Base-by-base conservation (phyloP, 2,797 vertebrate species). In the Acestrorhynchus altus region DNA sequence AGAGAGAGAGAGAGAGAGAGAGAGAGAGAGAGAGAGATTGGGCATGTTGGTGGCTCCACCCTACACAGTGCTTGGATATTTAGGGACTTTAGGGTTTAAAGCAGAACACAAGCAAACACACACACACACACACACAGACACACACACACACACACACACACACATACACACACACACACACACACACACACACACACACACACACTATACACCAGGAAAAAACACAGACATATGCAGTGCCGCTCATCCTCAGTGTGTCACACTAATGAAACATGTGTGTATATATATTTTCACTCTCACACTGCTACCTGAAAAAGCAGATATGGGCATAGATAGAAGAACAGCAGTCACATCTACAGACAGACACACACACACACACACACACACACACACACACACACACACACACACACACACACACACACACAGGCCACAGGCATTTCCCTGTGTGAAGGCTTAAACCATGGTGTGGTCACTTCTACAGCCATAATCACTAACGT, bases 401-500 rank as follows among this genome's bases (percentile, higher is more conserved):
- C 31, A 66, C 35, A 67, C 49, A 76, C 10, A 47, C n/a, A 39
- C 63, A 47, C 47, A 47, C 47, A 68, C 57, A 78, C 24, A 76
- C 61, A 65, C 74, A 71, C 47, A 56, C 35, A 78, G 24, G 12
- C 77, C 84, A 78, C 84, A 85, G 81, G 84, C 79, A 85, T 83
- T 83, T 83, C 79, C 81, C 56, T 74, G 49, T 79, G 74, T 64
- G 74, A 65, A 51, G 46, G 63, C 60, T 31, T 24, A 81, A 82
- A 74, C 77, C 83, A 69, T 61, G 61, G 60, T 84, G 80, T 35
- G 83, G 80, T 82, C 57, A 54, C 16, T 2, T 72, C 88, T 88
- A 89, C 87, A 87, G 90, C 91, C 90, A 92, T 90, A 94, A 93
- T 92, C 86, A 91, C 80, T 87, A 92, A 84, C 90, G 90, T 89